Conservation (phyloP, 2,888 invertebrate species). For the Pantelozetes paolii region DNA sequence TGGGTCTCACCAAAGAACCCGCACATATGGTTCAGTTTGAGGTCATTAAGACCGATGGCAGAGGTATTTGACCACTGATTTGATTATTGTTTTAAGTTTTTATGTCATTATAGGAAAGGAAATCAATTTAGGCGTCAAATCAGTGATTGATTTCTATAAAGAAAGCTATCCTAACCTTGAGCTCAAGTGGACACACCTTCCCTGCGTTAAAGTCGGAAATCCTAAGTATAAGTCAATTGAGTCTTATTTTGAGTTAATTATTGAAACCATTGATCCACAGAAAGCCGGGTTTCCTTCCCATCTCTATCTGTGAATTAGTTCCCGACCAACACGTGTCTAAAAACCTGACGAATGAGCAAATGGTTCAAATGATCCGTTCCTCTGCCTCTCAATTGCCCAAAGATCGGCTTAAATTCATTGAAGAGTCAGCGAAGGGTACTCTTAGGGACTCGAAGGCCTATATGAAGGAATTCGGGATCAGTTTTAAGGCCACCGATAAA, state of each 20-base stretch:
- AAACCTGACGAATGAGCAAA: slow-evolving; percentile 29
- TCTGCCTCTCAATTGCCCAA: slow-evolving; percentile 38
- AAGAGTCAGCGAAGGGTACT: slow-evolving; percentile 35
- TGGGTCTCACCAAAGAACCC: slow-evolving; percentile 7
- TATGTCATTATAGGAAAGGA: slow-evolving; percentile 8
- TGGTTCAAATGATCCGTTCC: slow-evolving; percentile 19
- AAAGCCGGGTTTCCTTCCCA: slow-evolving; percentile 13
- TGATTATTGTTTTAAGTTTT: too few species aligned
- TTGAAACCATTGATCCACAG: too few species aligned
- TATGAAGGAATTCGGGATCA: slow-evolving; percentile 43
- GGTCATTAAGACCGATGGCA: not conserved
- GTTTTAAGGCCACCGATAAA: slow-evolving; percentile 27
- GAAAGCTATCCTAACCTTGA: not conserved
- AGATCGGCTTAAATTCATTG: slow-evolving; percentile 43
- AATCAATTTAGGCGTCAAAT: not conserved
- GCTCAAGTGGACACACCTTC: slow-evolving; percentile 35
- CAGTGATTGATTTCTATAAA: slow-evolving; percentile 9
- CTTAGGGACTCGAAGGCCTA: slow-evolving; percentile 37
- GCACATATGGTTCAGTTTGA: slow-evolving; percentile 5
- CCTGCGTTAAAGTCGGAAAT: slow-evolving; percentile 42
- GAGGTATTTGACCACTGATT: too few species aligned
- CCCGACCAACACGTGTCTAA: slow-evolving; percentile 26
- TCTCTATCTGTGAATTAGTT: slow-evolving; percentile 28
- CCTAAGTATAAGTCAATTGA: too few species aligned
- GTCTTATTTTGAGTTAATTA: too few species aligned